Base-by-base conservation (phyloP, 2,797 vertebrate genomes). In the Enteromius treurensis region DNA sequence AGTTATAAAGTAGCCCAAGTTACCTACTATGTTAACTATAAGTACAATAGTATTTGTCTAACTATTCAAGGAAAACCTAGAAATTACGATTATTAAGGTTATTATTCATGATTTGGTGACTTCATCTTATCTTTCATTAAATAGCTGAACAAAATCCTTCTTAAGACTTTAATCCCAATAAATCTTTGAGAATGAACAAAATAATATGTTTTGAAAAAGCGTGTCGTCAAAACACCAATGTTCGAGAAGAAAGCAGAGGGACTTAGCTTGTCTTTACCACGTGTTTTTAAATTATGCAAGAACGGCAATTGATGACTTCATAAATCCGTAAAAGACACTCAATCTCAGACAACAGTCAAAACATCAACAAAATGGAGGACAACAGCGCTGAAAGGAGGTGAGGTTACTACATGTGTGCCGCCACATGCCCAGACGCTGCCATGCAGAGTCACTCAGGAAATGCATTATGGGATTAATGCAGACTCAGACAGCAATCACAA, bases 221-320 rank as follows among this genome's bases (percentile, higher is more conserved):
- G 15, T 26, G 21, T 34, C 4, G 14, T 79, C 62, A 67, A 67
- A 65, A 51, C 58, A 64, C 15, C 5, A 40, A 8, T 29, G 45
- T 53, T 26, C 34, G 15, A 51, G 60, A 67, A 49, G 60, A 40
- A 67, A 45, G 15, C 55, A 60, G 15, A 71, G 55, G 84, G 42
- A 70, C 10, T 76, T 79, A 58, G 64, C 45, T 80, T 29, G 76
- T 83, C 76, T 79, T 77, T 75, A 78, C 77, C 49, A 85, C 10
- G 37, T 86, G 65, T 80, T 71, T 65, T 49, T 67, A 58, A 60
- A 86, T 88, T 87, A 80, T 70, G 74, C 77, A 87, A 87, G 71
- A 88, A 77, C 19, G 67, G 69, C 62, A 65, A 70, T 19, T 64
- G 62, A 70, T 21, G 60, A 70, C 74, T 80, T 79, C 29, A 86